phyloP scores from a whole-genome alignment of 1,140 invertebrate genomes.

The Papilio glaucus region DNA sequence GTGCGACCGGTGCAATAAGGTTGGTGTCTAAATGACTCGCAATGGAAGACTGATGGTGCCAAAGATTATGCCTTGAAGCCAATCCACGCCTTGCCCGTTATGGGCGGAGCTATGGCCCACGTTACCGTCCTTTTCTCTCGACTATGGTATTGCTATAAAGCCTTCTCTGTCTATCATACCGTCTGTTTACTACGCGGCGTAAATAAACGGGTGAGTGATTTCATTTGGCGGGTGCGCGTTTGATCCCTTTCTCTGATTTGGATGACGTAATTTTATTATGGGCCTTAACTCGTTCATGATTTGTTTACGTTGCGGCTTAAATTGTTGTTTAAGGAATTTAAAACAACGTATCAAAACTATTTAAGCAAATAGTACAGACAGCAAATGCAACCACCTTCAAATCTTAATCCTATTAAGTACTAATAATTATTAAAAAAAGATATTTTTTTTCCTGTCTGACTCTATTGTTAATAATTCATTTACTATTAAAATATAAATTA shows the following conservation, averaged over 20 bases:
- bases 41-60: conserved; percentile 74
- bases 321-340: background rate
- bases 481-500: too few relatives aligned
- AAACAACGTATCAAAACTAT: background rate
- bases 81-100: conserved; percentile 62
- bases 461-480: too few relatives aligned
- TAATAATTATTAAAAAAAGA: too few relatives aligned
- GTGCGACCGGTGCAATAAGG: conserved; percentile 54
- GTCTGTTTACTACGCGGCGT: conserved; percentile 66
- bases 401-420: too few relatives aligned
- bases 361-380: background rate
- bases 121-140: conserved; percentile 49
- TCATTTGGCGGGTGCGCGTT: conserved; percentile 54
- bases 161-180: conserved; percentile 45
- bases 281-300: background rate
- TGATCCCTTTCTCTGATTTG: conserved; percentile 27
- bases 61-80: conserved; percentile 62
- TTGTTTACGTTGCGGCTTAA: background rate
- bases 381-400: background rate
- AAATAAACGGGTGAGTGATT: conserved; percentile 79
- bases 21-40: conserved; percentile 64
- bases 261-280: conserved; percentile 28
- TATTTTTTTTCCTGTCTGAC: too few relatives aligned
- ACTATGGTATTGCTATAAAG: conserved; percentile 2
- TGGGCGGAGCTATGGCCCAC: conserved; percentile 64